A percentile compares a stretch with the other conserved stretches of the same genome.
phyloP scores from a whole-genome alignment of 2,113 vertebrate species.

The Tichodroma muraria region DNA sequence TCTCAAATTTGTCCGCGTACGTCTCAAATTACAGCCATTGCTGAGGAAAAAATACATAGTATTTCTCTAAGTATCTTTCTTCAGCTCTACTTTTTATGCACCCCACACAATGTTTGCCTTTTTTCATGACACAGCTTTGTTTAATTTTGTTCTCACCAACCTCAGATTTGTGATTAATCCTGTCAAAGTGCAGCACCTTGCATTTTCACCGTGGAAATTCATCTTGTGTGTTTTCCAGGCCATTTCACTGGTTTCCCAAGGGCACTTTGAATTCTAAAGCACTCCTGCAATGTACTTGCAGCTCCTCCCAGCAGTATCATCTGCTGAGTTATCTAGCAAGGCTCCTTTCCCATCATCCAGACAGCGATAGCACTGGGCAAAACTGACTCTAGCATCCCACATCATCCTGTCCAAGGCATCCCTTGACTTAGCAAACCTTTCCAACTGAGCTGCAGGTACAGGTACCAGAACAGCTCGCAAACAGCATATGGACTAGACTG shows the following conservation, averaged over 20 bases:
- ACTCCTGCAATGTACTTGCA: background rate
- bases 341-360: background rate
- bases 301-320: background rate
- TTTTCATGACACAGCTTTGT: background rate
- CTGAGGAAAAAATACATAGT: background rate
- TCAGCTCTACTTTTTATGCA: background rate
- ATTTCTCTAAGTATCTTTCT: background rate
- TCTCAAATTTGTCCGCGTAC: background rate
- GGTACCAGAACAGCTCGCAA: background rate
- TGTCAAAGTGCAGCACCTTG: slow-evolving; percentile 8
- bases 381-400: background rate
- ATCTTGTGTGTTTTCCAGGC: slow-evolving; percentile 19
- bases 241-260: slow-evolving; percentile 22
- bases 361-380: background rate
- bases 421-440: background rate
- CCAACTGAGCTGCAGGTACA: background rate
- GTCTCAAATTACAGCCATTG: background rate
- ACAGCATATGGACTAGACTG: background rate
- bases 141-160: background rate
- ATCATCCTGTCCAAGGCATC: background rate
- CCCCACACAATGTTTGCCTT: background rate
- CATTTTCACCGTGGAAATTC: background rate
- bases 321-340: background rate
- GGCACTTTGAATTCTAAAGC: background rate
- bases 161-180: slow-evolving; percentile 9